Percentiles rank a stretch among this genome's conserved stretches.
Conservation (phyloP, 2,888 invertebrate species). For the Meteorus cinctellus region DNA sequence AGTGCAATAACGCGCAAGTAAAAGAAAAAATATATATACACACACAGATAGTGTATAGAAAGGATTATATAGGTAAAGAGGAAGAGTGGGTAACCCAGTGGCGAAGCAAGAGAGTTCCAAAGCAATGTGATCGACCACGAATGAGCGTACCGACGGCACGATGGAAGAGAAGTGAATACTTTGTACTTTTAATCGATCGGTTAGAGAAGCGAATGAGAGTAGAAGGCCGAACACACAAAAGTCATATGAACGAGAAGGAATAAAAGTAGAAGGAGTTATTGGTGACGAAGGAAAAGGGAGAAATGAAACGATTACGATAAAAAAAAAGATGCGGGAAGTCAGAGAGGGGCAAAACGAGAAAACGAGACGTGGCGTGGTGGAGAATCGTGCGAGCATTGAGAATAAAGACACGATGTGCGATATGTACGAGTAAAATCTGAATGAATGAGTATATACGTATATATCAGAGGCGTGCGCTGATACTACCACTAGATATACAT, state of each 20-base stretch:
- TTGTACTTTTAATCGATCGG: slow-evolving; percentile 72
- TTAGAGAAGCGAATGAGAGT: slow-evolving; percentile 55
- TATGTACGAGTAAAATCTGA: slow-evolving; percentile 13
- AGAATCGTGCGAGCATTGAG: slow-evolving; percentile 31
- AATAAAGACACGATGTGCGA: slow-evolving; percentile 29
- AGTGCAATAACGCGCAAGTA: slow-evolving; percentile 40
- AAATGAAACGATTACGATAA: slow-evolving; percentile 19
- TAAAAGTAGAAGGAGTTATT: slow-evolving; percentile 36
- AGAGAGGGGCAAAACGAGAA: slow-evolving; percentile 45
- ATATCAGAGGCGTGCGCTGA: slow-evolving; percentile 1
- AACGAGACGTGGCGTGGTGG: slow-evolving; percentile 52
- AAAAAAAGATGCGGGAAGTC: slow-evolving; percentile 32
- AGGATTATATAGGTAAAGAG: slow-evolving; percentile 39
- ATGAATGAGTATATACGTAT: neutral
- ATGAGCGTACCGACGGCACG: slow-evolving; percentile 64
- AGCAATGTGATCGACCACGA: slow-evolving; percentile 70
- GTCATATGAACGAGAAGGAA: slow-evolving; percentile 44
- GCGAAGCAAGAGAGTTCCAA: slow-evolving; percentile 58
- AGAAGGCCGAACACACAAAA: slow-evolving; percentile 53
- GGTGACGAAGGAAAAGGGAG: slow-evolving; percentile 37
- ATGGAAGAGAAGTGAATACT: slow-evolving; percentile 65
- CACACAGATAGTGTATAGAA: neutral
- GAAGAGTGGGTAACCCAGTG: slow-evolving; percentile 69
- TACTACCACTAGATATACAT: slow-evolving; percentile 1
- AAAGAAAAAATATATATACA: neutral